Evolutionary conservation across 1,140 invertebrate genomes (phyloP).

Genomic region (Rhopalosiphum maidis): DNA sequence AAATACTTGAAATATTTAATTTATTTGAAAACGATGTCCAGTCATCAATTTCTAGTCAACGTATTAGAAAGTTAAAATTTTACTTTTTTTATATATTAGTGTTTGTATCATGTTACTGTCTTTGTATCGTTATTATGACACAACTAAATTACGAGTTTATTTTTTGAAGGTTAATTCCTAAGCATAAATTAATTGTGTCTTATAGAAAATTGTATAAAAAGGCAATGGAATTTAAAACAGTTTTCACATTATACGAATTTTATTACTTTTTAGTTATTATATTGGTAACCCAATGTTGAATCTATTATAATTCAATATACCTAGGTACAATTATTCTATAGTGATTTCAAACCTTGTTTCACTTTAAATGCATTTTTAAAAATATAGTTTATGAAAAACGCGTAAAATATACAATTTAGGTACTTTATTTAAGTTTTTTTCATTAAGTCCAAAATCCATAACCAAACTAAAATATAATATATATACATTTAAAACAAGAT

Average conservation of each 20-base stretch:
- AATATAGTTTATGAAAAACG: background rate
- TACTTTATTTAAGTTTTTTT: background rate
- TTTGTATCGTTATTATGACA: background rate
- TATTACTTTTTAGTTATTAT: background rate
- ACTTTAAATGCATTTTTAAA: background rate
- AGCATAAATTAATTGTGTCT: background rate
- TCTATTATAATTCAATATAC: background rate
- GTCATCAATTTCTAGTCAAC: background rate
- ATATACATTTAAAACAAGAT: background rate
- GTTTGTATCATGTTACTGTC: background rate
- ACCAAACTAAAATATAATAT: background rate
- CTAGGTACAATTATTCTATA: too few species aligned
- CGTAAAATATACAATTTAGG: background rate
- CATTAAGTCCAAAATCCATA: background rate
- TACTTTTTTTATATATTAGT: background rate
- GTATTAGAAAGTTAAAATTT: background rate
- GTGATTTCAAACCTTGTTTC: too few species aligned
- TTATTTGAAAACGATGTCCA: background rate
- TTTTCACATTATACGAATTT: background rate
- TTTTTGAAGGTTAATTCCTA: background rate
- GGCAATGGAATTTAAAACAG: background rate
- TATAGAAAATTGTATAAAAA: background rate
- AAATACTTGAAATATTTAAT: background rate
- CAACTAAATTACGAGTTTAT: background rate
- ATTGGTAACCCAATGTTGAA: background rate